phyloP scores from a whole-genome alignment of 2,888 invertebrate genomes.

The Thymelicus lineola region DNA sequence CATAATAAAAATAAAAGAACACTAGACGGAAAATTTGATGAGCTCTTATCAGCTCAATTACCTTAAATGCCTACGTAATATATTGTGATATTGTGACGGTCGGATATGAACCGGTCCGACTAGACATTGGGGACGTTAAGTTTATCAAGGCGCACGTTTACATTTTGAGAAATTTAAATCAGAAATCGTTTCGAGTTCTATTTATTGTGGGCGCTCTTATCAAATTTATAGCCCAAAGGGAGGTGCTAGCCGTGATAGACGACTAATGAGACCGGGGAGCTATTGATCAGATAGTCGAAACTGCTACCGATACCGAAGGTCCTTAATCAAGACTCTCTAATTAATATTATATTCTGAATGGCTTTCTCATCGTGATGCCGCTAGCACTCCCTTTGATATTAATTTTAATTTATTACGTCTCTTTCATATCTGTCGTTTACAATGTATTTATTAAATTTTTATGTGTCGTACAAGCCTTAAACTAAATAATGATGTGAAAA shows the following conservation, averaged over 20 bases:
- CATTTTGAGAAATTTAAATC: constrained; percentile 64
- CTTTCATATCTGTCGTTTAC: constrained; percentile 12
- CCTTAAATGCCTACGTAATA: constrained; percentile 66
- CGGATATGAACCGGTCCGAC: constrained; percentile 54
- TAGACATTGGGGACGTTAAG: constrained; percentile 57
- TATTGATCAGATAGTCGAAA: constrained; percentile 50
- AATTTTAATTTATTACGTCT: constrained; percentile 22
- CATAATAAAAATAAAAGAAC: not conserved
- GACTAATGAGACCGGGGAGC: constrained; percentile 51
- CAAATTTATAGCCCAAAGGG: constrained; percentile 52
- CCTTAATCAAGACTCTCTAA: constrained; percentile 39
- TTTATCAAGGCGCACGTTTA: constrained; percentile 60
- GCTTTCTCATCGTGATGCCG: constrained; percentile 36
- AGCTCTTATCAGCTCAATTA: constrained; percentile 68
- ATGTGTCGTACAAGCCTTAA: not conserved
- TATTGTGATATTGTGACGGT: constrained; percentile 55
- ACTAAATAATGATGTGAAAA: not conserved
- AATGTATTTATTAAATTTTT: not conserved
- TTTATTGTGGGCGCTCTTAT: constrained; percentile 58
- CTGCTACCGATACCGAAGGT: constrained; percentile 47
- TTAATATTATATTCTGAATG: constrained; percentile 39
- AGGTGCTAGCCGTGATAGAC: constrained; percentile 58
- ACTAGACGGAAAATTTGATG: constrained; percentile 23
- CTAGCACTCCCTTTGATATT: constrained; percentile 17
- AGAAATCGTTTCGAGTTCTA: constrained; percentile 59